A percentile compares a stretch with the other conserved stretches of the same genome.
phyloP scores from a whole-genome alignment of 2,113 vertebrate genomes.

The Oreochromis aureus region DNA sequence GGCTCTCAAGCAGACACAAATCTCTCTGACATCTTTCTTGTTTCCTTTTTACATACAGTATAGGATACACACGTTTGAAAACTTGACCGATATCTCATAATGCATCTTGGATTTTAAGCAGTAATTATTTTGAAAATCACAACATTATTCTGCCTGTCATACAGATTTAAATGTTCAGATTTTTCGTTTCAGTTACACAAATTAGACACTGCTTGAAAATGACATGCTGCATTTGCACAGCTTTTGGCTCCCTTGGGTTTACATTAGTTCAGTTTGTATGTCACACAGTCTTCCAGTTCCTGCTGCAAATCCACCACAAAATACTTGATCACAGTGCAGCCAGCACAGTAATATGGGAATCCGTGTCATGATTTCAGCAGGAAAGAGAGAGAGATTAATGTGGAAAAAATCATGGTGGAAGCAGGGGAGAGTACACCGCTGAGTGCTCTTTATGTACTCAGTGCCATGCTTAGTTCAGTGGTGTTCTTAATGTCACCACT shows the following conservation, averaged over 20 bases:
- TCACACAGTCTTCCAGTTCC: background rate
- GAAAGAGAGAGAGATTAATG: background rate
- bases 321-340: constrained; percentile 16
- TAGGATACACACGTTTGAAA: background rate
- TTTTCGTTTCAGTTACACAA: background rate
- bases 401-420: background rate
- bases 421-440: background rate
- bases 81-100: background rate
- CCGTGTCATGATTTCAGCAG: background rate
- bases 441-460: background rate
- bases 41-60: background rate
- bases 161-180: background rate
- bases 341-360: background rate
- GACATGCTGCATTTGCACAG: background rate
- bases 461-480: background rate
- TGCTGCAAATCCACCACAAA: constrained; percentile 4
- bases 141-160: background rate
- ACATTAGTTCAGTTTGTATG: background rate
- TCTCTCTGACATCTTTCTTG: constrained; percentile 56
- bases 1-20: constrained; percentile 61
- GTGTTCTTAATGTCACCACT: background rate
- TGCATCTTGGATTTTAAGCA: background rate
- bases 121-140: background rate
- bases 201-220: background rate
- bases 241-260: background rate